phyloP scores from a whole-genome alignment of 1,140 invertebrate species.

The Ctenoplectra terminalis region DNA sequence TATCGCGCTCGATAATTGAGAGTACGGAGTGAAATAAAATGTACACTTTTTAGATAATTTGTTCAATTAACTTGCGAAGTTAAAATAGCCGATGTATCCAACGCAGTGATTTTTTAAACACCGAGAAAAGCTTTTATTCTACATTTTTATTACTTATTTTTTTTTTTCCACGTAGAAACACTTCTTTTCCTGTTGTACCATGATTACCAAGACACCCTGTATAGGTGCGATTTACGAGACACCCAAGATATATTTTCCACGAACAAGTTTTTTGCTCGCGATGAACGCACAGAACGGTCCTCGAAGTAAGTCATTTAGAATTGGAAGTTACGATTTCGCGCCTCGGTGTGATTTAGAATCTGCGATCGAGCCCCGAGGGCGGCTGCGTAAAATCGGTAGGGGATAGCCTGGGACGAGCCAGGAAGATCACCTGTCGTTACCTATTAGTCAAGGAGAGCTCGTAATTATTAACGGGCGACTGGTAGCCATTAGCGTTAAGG shows the following conservation, averaged over 20 bases:
- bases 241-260: neutral
- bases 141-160: no score
- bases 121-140: no score
- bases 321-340: neutral
- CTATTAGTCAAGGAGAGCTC: conserved; percentile 57
- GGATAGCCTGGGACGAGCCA: neutral
- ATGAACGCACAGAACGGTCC: neutral
- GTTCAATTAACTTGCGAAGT: no score
- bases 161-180: no score
- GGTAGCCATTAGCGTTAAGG: conserved; percentile 51
- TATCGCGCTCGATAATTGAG: no score
- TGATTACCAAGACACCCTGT: no score
- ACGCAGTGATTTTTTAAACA: no score
- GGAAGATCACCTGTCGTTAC: conserved; percentile 54
- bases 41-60: no score
- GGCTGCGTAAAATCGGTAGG: neutral
- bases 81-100: no score
- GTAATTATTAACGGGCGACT: conserved; percentile 50
- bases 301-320: neutral
- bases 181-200: no score
- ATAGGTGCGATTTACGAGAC: neutral
- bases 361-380: neutral
- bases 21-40: no score
- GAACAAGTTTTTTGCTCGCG: neutral
- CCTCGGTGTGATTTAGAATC: neutral